These are phyloP conservation scores for Odontamblyopus rebecca DNA, from an alignment of 2,797 vertebrate species.

Conservation along the genomic window DNA sequence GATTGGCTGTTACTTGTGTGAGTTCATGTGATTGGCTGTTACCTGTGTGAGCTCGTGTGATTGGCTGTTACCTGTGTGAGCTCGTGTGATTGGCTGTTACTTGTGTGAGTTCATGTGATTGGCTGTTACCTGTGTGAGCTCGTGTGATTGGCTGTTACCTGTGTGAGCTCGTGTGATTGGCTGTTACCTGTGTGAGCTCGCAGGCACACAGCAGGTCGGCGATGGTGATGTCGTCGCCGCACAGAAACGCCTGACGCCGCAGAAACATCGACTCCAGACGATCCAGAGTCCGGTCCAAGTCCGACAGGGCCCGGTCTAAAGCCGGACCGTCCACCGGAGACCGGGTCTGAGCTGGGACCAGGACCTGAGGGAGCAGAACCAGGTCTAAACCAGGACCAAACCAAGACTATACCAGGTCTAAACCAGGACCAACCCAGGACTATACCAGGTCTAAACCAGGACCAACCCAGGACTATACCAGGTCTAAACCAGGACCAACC, in stretches of 20 bases:
- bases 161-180: slow-evolving; percentile 1
- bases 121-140: too few species aligned
- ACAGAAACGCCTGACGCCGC: slow-evolving; percentile 73
- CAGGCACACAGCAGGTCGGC: slow-evolving; percentile 79
- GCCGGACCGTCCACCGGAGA: slow-evolving; percentile 39
- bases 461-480: too few species aligned
- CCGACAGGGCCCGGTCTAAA: slow-evolving; percentile 55
- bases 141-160: too few species aligned
- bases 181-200: slow-evolving; percentile 76
- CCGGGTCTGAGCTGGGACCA: slow-evolving; percentile 58
- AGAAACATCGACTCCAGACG: slow-evolving; percentile 78
- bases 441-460: too few species aligned
- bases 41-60: too few species aligned
- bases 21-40: too few species aligned
- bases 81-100: too few species aligned
- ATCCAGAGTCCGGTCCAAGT: slow-evolving; percentile 68
- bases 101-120: too few species aligned
- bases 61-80: too few species aligned
- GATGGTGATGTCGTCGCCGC: slow-evolving; percentile 76
- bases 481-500: too few species aligned
- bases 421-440: too few species aligned
- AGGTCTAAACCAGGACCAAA: not conserved
- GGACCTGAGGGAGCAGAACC: slow-evolving; percentile 52
- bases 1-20: too few species aligned
- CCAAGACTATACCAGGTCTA: not conserved